Conservation (phyloP, 2,888 invertebrate genomes). For the Drosophila cracens region DNA sequence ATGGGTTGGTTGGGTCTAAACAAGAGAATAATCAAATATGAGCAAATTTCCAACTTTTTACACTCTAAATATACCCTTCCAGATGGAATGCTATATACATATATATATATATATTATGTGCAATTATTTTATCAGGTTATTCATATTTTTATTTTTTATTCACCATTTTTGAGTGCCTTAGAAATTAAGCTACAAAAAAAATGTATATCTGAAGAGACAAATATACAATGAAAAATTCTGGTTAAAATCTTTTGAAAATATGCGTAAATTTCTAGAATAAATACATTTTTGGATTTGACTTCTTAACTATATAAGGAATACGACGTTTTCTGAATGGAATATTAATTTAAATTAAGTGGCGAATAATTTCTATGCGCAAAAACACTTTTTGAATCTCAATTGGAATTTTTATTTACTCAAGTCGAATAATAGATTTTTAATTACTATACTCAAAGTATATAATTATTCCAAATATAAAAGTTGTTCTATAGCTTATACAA, state of each 20-base stretch:
- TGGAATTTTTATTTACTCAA: background rate
- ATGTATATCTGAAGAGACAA: background rate
- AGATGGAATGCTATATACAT: too few relatives aligned
- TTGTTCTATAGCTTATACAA: background rate
- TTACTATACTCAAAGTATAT: background rate
- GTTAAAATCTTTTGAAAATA: background rate
- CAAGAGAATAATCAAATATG: background rate
- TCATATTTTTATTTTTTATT: too few relatives aligned
- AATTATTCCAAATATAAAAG: background rate
- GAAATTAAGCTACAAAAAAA: too few relatives aligned
- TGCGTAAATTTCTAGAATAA: background rate
- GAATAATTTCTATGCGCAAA: background rate
- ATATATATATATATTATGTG: too few relatives aligned
- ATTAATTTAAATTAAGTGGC: background rate
- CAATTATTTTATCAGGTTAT: background rate
- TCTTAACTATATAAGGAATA: background rate
- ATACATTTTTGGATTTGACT: background rate
- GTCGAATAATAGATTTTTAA: background rate
- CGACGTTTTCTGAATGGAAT: background rate
- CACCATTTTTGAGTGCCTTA: too few relatives aligned
- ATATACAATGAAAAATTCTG: background rate
- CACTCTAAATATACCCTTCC: too few relatives aligned
- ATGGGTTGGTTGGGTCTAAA: slow-evolving; percentile 44
- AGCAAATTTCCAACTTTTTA: background rate
- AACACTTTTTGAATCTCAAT: background rate